Evolutionary conservation across 2,888 invertebrate species (phyloP).

Genomic region (Digitonthophagus gazella): DNA sequence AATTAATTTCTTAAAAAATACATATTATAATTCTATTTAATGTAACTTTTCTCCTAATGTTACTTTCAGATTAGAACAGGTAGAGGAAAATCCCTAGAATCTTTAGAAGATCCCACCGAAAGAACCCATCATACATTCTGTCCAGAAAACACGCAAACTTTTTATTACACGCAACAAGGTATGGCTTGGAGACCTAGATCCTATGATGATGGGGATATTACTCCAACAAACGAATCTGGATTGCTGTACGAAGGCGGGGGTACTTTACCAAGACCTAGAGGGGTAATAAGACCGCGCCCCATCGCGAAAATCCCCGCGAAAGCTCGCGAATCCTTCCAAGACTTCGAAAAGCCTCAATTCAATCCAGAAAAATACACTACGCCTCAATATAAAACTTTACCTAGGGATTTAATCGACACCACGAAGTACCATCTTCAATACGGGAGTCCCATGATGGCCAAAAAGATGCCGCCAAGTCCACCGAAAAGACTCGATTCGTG

Average conservation of each 20-base stretch:
- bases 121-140: conserved; percentile 60
- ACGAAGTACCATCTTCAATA: conserved; percentile 49
- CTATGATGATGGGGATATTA: conserved; percentile 88
- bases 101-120: conserved; percentile 75
- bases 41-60: conserved; percentile 8
- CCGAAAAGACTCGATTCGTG: conserved; percentile 61
- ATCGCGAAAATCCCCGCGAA: conserved; percentile 73
- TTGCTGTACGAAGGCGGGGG: conserved; percentile 69
- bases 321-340: conserved; percentile 51
- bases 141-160: conserved; percentile 61
- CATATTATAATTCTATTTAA: neutral
- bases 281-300: conserved; percentile 75
- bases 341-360: conserved; percentile 52
- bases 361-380: conserved; percentile 47
- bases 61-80: conserved; percentile 71
- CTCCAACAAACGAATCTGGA: conserved; percentile 77
- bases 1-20: neutral
- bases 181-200: conserved; percentile 59
- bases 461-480: conserved; percentile 79
- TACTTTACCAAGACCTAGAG: conserved; percentile 82
- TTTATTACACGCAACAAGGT: conserved; percentile 51
- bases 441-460: conserved; percentile 67
- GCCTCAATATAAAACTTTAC: conserved; percentile 56
- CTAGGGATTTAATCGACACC: conserved; percentile 54
- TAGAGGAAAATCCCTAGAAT: conserved; percentile 82